Conservation (phyloP, 2,888 invertebrate species). For the Diogma glabrata region DNA sequence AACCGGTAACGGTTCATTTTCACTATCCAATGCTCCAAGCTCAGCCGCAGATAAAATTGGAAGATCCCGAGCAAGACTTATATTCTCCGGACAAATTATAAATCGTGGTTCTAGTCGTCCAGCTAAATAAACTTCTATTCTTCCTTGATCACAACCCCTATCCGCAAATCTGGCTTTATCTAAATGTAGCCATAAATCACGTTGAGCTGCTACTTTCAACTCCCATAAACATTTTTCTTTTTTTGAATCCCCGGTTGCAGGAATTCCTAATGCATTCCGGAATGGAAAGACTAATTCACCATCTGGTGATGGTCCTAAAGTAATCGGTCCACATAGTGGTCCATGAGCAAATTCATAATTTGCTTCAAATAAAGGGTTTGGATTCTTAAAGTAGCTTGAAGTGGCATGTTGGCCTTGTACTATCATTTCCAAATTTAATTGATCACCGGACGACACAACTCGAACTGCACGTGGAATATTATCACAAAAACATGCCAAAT, state of each 20-base stretch:
- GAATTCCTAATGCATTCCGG: slow-evolving; percentile 58
- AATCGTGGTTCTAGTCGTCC: slow-evolving; percentile 62
- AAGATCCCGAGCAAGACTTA: slow-evolving; percentile 64
- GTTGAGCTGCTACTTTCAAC: slow-evolving; percentile 65
- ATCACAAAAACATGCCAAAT: slow-evolving; percentile 64
- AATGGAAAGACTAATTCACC: slow-evolving; percentile 82
- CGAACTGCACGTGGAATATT: slow-evolving; percentile 48
- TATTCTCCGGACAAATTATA: slow-evolving; percentile 76
- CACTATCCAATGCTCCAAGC: slow-evolving; percentile 46
- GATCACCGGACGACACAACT: slow-evolving; percentile 68
- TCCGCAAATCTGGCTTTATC: slow-evolving; percentile 79
- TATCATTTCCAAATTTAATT: slow-evolving; percentile 66
- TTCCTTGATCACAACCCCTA: slow-evolving; percentile 74
- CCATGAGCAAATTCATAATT: slow-evolving; percentile 83
- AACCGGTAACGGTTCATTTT: slow-evolving; percentile 51
- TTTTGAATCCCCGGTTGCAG: slow-evolving; percentile 48
- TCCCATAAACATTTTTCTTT: slow-evolving; percentile 71
- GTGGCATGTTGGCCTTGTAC: slow-evolving; percentile 79
- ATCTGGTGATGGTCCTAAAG: slow-evolving; percentile 65
- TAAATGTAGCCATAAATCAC: slow-evolving; percentile 78
- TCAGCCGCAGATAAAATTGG: slow-evolving; percentile 71
- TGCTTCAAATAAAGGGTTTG: slow-evolving; percentile 73
- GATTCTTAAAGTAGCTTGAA: slow-evolving; percentile 77
- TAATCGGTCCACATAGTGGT: slow-evolving; percentile 74
- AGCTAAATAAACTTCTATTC: slow-evolving; percentile 69